Evolutionary conservation across 92 coral and sea anemone species (phyloP), one percentile per base, ranked within the genome.

Genomic region (Epizoanthus ramosus): DNA sequence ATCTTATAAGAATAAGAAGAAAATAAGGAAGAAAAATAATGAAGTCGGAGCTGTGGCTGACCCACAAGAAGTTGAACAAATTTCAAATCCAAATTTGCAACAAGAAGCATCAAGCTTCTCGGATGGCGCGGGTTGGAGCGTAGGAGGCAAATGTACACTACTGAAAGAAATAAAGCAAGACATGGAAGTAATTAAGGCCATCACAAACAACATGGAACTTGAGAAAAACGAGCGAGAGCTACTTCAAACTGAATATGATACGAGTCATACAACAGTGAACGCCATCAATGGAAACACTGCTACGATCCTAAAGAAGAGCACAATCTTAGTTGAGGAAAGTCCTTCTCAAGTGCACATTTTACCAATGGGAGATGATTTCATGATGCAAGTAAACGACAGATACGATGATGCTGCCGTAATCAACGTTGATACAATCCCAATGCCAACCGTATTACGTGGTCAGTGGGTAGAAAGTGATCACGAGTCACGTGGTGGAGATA

Each of bases 151-250:
- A 57, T 6, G 33, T 0, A 35, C 81, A 3, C 39, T 16, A 31
- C 56, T 75, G n/a, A 24, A 75, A 75, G 81, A 75, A 25, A 75
- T 75, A 16, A 75, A 33, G 8, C 68, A 39, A 2, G 81, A 57
- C 68, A 75, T 58, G 81, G 54, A 33, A 57, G 81, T 35, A 18
- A 58, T 75, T 31, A 75, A 35, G 60, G 15, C 10, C 59, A 31
- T 37, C 35, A 59, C 16, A 57, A 57, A 25, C 41, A 18, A 57
- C 21, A 18, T 58, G 56, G 22, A 57, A 39, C 81, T 28, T 57
- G 59, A 17, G 18, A 15, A 37, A 33, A 31, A 35, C 43, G 7
- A 3, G 18, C 33, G 35, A 75, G 35, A 28, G 21, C 8, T 17
- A 56, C 16, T 10, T 73, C 58, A 24, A 61, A 28, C 43, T 6